phyloP scores from a whole-genome alignment of 2,113 vertebrate genomes.

The Perca fluviatilis region DNA sequence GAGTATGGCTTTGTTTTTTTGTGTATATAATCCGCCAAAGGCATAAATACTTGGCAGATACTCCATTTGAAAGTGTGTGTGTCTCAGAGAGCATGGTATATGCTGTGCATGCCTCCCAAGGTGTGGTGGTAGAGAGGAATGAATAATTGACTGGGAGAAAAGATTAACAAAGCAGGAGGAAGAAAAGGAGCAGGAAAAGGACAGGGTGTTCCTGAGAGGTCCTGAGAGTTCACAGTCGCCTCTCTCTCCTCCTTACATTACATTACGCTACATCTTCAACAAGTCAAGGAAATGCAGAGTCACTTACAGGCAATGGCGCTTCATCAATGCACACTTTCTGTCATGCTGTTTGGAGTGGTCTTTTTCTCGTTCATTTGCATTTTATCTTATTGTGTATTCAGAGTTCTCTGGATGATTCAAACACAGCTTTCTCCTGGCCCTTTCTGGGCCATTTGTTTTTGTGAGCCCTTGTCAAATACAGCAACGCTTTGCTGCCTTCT shows the following conservation, averaged over 20 bases:
- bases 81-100: constrained; percentile 37
- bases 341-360: constrained; percentile 8
- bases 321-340: constrained; percentile 7
- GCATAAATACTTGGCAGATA: constrained; percentile 26
- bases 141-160: constrained; percentile 76
- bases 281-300: constrained; percentile 1
- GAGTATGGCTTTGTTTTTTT: constrained; percentile 19
- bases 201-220: constrained; percentile 66
- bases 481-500: constrained; percentile 46
- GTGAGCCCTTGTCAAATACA: constrained; percentile 56
- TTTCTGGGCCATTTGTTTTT: constrained; percentile 54
- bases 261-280: background rate
- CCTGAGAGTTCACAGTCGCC: constrained; percentile 22
- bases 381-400: constrained; percentile 28
- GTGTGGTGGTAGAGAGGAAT: constrained; percentile 63
- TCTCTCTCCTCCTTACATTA: background rate
- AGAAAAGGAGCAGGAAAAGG: constrained; percentile 40
- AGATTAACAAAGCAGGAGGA: constrained; percentile 35
- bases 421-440: constrained; percentile 22
- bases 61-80: constrained; percentile 26
- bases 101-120: constrained; percentile 26
- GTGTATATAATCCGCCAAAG: constrained; percentile 26
- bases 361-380: constrained; percentile 10
- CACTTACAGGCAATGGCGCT: background rate
- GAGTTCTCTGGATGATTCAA: background rate